These are phyloP conservation scores for Psammodynastes pulverulentus DNA, from an alignment of 2,113 vertebrate species.

Conservation along the genomic window DNA sequence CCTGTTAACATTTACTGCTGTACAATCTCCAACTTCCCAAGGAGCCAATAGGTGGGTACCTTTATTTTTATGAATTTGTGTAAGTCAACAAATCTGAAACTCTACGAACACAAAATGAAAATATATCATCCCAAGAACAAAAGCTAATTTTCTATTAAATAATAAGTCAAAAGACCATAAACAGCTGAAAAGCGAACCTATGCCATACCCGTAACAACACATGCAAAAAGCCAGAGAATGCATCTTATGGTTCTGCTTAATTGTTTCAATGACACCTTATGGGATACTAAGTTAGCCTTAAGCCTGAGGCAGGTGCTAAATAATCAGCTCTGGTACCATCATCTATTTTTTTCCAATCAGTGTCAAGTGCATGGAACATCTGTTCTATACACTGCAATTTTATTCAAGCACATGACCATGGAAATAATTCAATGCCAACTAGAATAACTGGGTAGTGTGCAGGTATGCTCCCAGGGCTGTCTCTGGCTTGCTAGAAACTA, in stretches of 20 bases:
- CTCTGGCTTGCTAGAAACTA: neutral
- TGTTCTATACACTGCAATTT: neutral
- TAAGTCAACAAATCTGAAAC: neutral
- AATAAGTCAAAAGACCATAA: neutral
- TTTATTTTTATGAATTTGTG: neutral
- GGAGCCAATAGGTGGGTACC: neutral
- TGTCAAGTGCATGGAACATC: neutral
- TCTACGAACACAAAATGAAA: neutral
- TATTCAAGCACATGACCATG: neutral
- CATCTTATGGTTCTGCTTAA: neutral
- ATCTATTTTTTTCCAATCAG: neutral
- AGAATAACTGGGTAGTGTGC: neutral
- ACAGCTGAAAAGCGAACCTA: neutral
- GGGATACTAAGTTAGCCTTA: neutral
- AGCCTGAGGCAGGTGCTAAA: neutral
- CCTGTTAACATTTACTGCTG: neutral
- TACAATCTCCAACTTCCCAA: neutral
- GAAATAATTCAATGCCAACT: neutral
- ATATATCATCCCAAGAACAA: neutral
- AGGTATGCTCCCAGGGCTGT: neutral
- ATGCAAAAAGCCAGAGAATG: neutral
- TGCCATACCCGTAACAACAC: neutral
- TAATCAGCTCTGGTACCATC: neutral
- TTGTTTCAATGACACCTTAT: slow-evolving; percentile 3
- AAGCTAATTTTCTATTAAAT: neutral